phyloP scores from a whole-genome alignment of 2,113 vertebrate genomes.

The Hymenochirus boettgeri region DNA sequence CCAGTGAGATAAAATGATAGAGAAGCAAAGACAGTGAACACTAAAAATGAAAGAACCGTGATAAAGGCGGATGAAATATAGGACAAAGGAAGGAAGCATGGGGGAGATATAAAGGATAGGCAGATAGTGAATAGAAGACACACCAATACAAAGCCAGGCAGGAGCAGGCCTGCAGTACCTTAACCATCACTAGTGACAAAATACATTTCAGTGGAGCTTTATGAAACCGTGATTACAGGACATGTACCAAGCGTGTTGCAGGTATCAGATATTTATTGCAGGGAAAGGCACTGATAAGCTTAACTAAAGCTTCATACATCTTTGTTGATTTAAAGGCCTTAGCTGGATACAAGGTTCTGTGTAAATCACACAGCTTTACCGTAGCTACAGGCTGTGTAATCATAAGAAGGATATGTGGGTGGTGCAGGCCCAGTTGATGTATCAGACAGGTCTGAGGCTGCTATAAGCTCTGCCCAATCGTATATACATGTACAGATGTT shows the following conservation, averaged over 20 bases:
- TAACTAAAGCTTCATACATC: background rate
- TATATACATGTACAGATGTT: conserved; percentile 18
- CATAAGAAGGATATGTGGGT: conserved; percentile 34
- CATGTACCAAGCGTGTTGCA: background rate
- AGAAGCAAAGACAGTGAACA: no score
- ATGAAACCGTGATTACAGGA: background rate
- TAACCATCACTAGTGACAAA: conserved; percentile 9
- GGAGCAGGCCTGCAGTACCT: conserved; percentile 16
- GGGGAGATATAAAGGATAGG: conserved; percentile 33
- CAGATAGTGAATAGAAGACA: background rate
- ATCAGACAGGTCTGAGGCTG: conserved; percentile 23
- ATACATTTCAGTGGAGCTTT: background rate
- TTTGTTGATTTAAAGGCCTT: background rate
- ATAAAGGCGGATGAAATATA: background rate
- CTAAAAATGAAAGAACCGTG: no score
- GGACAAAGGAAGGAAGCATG: conserved; percentile 30
- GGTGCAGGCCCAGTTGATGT: conserved; percentile 26
- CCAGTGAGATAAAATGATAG: no score
- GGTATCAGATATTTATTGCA: background rate
- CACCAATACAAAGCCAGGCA: conserved; percentile 9
- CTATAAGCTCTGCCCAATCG: conserved; percentile 29
- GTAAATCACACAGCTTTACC: conserved; percentile 20
- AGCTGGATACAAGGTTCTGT: conserved; percentile 25
- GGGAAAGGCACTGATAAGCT: background rate
- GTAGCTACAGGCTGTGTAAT: conserved; percentile 32